Conservation (phyloP, 2,888 invertebrate species). For the Baronia brevicornis region DNA sequence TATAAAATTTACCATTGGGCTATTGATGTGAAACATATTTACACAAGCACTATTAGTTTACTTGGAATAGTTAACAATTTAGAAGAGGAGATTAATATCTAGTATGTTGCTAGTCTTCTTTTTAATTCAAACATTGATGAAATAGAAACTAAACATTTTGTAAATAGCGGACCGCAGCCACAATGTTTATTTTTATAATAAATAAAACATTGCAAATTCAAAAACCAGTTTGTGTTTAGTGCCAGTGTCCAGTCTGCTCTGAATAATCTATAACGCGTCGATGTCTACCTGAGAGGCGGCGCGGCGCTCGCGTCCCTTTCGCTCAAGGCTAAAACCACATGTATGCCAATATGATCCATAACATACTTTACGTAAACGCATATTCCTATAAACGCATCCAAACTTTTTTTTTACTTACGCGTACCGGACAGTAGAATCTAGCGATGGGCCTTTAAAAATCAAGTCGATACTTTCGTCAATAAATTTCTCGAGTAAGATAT, state of each 20-base stretch:
- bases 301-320: slow-evolving; percentile 59
- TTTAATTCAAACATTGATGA: no score
- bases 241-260: slow-evolving; percentile 20
- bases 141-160: no score
- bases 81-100: no score
- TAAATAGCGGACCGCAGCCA: no score
- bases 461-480: slow-evolving; percentile 11
- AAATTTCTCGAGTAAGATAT: neutral
- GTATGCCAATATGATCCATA: slow-evolving; percentile 35
- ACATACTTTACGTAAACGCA: slow-evolving; percentile 10
- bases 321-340: slow-evolving; percentile 48
- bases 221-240: slow-evolving; percentile 8
- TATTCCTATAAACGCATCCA: slow-evolving; percentile 17
- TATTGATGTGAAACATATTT: no score
- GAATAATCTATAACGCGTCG: slow-evolving; percentile 36
- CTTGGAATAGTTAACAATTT: no score
- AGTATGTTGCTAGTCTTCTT: no score
- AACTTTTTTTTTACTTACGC: slow-evolving; percentile 35
- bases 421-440: slow-evolving; percentile 38
- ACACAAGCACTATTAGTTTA: no score
- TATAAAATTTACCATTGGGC: no score
- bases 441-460: slow-evolving; percentile 22
- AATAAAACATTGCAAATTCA: slow-evolving; percentile 17
- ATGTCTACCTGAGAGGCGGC: slow-evolving; percentile 55
- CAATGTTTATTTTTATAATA: no score